These are phyloP conservation scores for Zaprionus vittiger DNA, from an alignment of 1,140 invertebrate species.

Conservation along the genomic window DNA sequence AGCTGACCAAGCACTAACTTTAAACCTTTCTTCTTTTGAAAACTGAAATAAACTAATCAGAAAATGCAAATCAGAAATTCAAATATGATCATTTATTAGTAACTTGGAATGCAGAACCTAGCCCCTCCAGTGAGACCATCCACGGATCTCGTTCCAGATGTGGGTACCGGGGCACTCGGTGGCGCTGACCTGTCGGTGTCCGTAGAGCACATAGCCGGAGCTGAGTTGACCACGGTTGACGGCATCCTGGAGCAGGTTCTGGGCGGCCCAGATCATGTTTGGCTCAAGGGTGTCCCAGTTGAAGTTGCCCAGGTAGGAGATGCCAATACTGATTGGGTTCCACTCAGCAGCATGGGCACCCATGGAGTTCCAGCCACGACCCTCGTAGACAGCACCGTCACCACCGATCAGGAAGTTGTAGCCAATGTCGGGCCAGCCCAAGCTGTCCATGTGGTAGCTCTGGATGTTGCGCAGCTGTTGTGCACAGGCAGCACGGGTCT, in stretches of 20 bases:
- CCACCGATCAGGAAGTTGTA: conserved; percentile 86
- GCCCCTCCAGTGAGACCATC: conserved; percentile 86
- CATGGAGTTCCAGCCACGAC: conserved; percentile 88
- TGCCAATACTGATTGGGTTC: conserved; percentile 88
- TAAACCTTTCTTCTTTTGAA: background rate
- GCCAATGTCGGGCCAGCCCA: conserved; percentile 89
- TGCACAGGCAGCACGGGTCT: conserved; percentile 84
- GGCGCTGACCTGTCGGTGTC: conserved; percentile 88
- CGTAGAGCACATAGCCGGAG: conserved; percentile 87
- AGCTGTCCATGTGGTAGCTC: conserved; percentile 85
- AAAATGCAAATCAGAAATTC: background rate
- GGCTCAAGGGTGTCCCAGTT: conserved; percentile 63
- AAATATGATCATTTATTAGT: conserved; percentile 27
- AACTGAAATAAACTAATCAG: background rate
- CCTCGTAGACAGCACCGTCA: conserved; percentile 87
- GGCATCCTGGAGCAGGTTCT: conserved; percentile 87
- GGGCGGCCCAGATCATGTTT: conserved; percentile 84
- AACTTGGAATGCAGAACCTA: conserved; percentile 14
- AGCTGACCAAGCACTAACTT: background rate
- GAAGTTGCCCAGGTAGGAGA: conserved; percentile 87
- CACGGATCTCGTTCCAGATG: conserved; percentile 87
- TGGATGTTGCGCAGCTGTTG: conserved; percentile 86
- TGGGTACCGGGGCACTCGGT: conserved; percentile 89
- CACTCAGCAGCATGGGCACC: conserved; percentile 89
- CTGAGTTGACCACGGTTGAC: conserved; percentile 86